Evolutionary conservation across 2,888 invertebrate genomes (phyloP).

Genomic region (Eupithecia abbreviata): DNA sequence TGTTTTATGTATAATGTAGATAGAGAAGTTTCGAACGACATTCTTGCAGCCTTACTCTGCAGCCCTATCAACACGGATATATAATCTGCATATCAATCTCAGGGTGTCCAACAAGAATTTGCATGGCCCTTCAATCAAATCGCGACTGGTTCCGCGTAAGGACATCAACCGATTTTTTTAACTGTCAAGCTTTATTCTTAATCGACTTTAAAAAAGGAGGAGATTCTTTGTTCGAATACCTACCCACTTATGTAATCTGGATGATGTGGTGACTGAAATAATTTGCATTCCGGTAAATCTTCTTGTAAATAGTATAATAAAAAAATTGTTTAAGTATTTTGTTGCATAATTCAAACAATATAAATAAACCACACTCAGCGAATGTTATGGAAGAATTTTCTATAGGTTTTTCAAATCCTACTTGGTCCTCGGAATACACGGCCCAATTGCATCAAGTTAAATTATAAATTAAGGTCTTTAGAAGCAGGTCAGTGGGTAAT

Average conservation of each 20-base stretch:
- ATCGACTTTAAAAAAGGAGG: no score
- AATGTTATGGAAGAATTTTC: not conserved
- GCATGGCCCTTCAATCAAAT: constrained; percentile 41
- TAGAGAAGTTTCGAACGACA: constrained; percentile 37
- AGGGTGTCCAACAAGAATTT: constrained; percentile 25
- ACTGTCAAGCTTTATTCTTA: not conserved
- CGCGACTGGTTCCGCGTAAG: constrained; percentile 25
- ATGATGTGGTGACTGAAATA: not conserved
- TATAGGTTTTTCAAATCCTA: not conserved
- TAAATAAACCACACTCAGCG: no score
- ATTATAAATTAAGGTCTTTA: constrained; percentile 56
- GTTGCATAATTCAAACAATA: no score
- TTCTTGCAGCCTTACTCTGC: constrained; percentile 23
- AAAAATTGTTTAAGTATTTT: no score
- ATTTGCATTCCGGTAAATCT: not conserved
- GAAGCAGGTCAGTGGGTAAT: constrained; percentile 74
- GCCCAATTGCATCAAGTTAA: constrained; percentile 51
- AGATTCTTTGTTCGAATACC: no score
- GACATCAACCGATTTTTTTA: not conserved
- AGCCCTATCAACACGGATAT: constrained; percentile 25
- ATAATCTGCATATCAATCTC: constrained; percentile 33
- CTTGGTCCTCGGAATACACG: not conserved
- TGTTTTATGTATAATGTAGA: not conserved
- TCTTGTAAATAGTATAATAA: no score
- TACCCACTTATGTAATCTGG: no score